Percentiles rank a stretch among this genome's conserved stretches.
Conservation (phyloP, 37 sponge, comb jelly and placozoan genomes). For the Ephydatia muelleri region DNA sequence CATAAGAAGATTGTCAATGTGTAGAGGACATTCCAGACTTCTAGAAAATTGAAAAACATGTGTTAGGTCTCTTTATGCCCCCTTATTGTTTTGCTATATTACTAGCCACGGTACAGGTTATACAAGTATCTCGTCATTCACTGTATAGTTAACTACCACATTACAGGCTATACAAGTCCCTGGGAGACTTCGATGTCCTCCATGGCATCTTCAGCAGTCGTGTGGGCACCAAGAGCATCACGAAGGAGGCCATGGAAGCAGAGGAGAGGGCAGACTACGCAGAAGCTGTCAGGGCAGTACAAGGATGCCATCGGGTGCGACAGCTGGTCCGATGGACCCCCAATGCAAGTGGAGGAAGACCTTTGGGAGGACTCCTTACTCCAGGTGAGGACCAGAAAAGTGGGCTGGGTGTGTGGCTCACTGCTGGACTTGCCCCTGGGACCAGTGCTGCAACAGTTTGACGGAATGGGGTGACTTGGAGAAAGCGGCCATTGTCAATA, state of each 20-base stretch:
- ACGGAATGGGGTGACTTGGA: constrained; percentile 86
- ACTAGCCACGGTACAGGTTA: too few species aligned
- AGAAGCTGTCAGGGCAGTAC: constrained; percentile 47
- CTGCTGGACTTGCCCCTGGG: not conserved
- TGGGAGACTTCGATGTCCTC: constrained; percentile 86
- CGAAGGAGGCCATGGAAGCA: constrained; percentile 78
- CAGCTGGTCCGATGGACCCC: constrained; percentile 54
- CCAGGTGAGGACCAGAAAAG: constrained; percentile 41
- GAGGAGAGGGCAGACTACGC: constrained; percentile 90
- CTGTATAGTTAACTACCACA: not conserved
- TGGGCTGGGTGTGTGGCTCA: not conserved
- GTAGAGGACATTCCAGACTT: too few species aligned
- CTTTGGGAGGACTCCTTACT: constrained; percentile 86
- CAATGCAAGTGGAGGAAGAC: constrained; percentile 80
- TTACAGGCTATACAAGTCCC: constrained; percentile 88
- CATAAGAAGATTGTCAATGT: too few species aligned
- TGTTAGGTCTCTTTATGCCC: too few species aligned
- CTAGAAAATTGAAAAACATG: too few species aligned
- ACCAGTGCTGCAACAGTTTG: constrained; percentile 73
- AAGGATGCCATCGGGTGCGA: constrained; percentile 41
- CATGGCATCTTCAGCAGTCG: constrained; percentile 88
- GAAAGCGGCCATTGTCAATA: constrained; percentile 56
- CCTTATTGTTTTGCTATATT: too few species aligned
- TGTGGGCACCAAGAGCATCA: constrained; percentile 77
- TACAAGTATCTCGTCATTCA: too few species aligned